Base-by-base conservation (phyloP, 2,888 invertebrate species). In the Polymixis lichenea region DNA sequence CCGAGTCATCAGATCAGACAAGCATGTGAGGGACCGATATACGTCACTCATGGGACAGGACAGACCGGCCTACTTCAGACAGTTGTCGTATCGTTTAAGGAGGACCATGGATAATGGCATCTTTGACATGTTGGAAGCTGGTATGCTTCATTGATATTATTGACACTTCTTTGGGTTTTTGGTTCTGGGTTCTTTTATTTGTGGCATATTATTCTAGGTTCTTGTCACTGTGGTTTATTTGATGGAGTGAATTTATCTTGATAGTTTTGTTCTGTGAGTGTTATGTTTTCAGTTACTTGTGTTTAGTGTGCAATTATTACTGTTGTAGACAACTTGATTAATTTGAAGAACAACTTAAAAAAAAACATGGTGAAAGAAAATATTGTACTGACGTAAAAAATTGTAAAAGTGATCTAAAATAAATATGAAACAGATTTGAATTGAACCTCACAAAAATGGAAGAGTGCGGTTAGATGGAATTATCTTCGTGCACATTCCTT, bases 91-190 rank as follows among this genome's bases (percentile, higher is more conserved):
- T 84, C 92, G 96, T 43, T 28, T 96, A 72, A 90, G 96, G 51
- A 92, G 96, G 75, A 95, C 93, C 0, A 95, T 96, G 95, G 95
- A 96, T 58, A 88, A 89, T 25, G 93, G 93, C 53, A 88, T 95
- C 13, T 92, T 88, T 83, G 93, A 92, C 76, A 87, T 95, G n/a
- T 80, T 95, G 43, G 91, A 93, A 32, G 88, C 86, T 72, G 95
- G 94, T 94, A 95, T 85, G 89, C 43, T 11, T 56, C 69, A 55
- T 62, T 77, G 82, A 72, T 83, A 67, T 49, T 75, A 56, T 78
- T 82, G 75, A 69, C 83, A 82, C 73, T 61, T 77, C 28, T 80
- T 80, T 76, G 85, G 78, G 85, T 70, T 78, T 77, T 78, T 77
- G 75, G 77, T 88, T 75, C 81, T 80, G 80, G 32, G 79, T 83